Conservation (phyloP, 2,797 vertebrate species). For the Melanotaenia pygmaea region DNA sequence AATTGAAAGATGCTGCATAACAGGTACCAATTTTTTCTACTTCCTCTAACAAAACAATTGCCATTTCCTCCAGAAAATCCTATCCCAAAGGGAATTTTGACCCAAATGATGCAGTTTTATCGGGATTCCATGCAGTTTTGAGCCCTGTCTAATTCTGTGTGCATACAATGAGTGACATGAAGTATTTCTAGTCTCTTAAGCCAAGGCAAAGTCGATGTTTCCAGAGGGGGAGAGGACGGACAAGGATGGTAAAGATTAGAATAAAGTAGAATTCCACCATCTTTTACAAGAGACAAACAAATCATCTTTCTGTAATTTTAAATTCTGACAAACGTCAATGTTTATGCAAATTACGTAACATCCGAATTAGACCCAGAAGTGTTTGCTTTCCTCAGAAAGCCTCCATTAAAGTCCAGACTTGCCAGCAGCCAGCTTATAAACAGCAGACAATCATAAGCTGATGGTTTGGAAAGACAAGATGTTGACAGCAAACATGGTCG, state of each 20-base stretch:
- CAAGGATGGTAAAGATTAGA: background rate
- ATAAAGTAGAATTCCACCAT: background rate
- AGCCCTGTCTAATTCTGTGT: conserved; percentile 24
- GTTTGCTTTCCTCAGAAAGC: conserved; percentile 6
- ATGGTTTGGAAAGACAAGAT: conserved; percentile 68
- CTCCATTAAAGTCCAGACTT: conserved; percentile 5
- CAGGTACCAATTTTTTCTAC: conserved; percentile 32
- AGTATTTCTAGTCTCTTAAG: conserved; percentile 12
- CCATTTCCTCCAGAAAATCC: conserved; percentile 37
- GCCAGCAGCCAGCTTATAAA: conserved; percentile 30
- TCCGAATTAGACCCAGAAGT: conserved; percentile 4
- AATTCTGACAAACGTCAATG: background rate
- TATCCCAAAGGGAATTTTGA: conserved; percentile 33
- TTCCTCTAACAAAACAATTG: conserved; percentile 34
- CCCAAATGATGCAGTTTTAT: conserved; percentile 41
- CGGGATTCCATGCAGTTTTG: conserved; percentile 26
- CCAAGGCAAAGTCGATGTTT: conserved; percentile 26
- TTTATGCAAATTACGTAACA: background rate
- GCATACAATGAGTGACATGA: background rate
- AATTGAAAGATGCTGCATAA: conserved; percentile 13
- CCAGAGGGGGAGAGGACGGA: conserved; percentile 7
- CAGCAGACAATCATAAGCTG: conserved; percentile 32
- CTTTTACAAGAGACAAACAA: background rate
- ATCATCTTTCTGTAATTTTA: conserved; percentile 1
- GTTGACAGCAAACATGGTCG: conserved; percentile 61